phyloP scores from a whole-genome alignment of 2,888 invertebrate species.

The Silvanus unidentatus region DNA sequence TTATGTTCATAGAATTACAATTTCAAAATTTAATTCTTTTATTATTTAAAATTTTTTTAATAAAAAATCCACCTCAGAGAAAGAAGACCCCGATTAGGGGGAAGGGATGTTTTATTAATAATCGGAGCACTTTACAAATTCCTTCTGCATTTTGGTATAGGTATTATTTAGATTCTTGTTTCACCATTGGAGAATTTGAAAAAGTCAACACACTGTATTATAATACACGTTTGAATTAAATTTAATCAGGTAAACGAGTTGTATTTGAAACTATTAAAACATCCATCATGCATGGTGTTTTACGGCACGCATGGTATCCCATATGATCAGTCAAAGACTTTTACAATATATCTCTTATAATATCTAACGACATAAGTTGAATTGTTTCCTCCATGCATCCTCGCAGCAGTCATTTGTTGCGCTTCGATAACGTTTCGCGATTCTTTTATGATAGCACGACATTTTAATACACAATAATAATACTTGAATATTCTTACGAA shows the following conservation, averaged over 20 bases:
- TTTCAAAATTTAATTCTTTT: neutral
- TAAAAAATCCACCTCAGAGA: neutral
- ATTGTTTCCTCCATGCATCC: constrained; percentile 18
- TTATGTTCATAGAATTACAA: constrained; percentile 6
- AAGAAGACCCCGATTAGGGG: too few relatives aligned
- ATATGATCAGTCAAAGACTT: constrained; percentile 19
- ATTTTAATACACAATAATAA: constrained; percentile 34
- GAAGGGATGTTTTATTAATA: too few relatives aligned
- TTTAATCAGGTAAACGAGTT: neutral
- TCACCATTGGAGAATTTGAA: too few relatives aligned
- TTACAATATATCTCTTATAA: constrained; percentile 16
- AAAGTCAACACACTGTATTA: too few relatives aligned
- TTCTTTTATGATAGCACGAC: constrained; percentile 31
- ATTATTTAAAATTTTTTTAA: neutral
- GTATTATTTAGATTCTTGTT: too few relatives aligned
- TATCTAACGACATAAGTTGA: constrained; percentile 20
- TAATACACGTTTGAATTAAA: too few relatives aligned
- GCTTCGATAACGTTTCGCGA: constrained; percentile 33
- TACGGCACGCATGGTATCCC: constrained; percentile 15
- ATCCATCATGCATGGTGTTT: constrained; percentile 15
- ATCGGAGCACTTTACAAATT: too few relatives aligned
- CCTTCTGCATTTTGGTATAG: too few relatives aligned
- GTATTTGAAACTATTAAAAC: constrained; percentile 13
- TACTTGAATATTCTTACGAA: too few relatives aligned
- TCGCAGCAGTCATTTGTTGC: constrained; percentile 33